Percentiles rank a stretch among this genome's conserved stretches.
These are phyloP conservation scores for Acinonyx jubatus DNA, from an alignment of 2,113 vertebrate species.

Conservation along the genomic window DNA sequence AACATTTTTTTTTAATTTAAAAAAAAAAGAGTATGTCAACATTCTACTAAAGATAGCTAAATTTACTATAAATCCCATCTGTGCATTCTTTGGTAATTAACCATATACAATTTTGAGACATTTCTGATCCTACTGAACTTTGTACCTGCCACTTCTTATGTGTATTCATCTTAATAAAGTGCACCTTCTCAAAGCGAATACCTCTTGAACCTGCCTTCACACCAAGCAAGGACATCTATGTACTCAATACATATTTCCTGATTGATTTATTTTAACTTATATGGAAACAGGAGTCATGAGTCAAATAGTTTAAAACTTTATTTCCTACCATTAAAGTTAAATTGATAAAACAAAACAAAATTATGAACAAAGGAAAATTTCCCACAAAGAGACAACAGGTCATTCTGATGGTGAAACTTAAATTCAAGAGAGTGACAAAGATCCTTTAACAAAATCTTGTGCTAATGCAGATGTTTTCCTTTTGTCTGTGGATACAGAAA, in stretches of 20 bases:
- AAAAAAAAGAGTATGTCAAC: background rate
- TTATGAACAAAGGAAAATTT: conserved; percentile 15
- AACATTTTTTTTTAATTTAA: too few species aligned
- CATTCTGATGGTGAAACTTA: background rate
- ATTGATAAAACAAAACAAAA: conserved; percentile 23
- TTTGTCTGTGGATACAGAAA: background rate
- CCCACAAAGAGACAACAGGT: background rate
- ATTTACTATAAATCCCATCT: background rate
- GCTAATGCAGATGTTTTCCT: background rate
- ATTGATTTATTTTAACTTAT: background rate
- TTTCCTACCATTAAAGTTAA: conserved; percentile 18
- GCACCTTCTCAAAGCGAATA: background rate
- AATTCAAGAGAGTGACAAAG: background rate
- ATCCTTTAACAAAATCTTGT: background rate
- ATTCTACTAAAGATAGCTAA: background rate
- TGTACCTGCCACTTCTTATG: background rate
- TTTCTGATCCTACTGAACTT: background rate
- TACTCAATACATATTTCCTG: background rate
- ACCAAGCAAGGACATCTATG: background rate
- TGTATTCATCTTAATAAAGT: background rate
- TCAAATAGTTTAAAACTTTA: background rate
- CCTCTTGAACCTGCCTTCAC: background rate
- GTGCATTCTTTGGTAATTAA: background rate
- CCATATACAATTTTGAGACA: background rate
- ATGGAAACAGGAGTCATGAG: background rate